These are phyloP conservation scores for Cydia splendana DNA, from an alignment of 1,140 invertebrate species.

Conservation along the genomic window DNA sequence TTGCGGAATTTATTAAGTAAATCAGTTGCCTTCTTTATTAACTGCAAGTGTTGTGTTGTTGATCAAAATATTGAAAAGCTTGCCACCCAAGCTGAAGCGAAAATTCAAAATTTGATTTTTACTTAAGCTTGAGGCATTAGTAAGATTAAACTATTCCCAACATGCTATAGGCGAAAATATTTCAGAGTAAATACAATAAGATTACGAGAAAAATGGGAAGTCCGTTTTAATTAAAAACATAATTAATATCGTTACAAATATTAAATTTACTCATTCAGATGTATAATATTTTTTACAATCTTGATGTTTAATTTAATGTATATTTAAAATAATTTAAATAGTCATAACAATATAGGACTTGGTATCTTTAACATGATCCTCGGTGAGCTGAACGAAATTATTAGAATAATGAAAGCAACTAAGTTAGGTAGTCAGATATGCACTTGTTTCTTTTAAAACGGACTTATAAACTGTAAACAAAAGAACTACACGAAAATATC, in stretches of 20 bases:
- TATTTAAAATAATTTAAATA: neutral
- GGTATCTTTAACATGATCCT: neutral
- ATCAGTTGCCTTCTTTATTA: neutral
- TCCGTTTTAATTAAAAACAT: neutral
- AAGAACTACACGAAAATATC: neutral
- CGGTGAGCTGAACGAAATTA: neutral
- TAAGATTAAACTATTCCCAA: neutral
- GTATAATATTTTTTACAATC: neutral
- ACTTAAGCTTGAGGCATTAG: constrained; percentile 2
- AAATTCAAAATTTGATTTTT: constrained; percentile 6
- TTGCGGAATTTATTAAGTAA: neutral
- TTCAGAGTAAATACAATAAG: neutral
- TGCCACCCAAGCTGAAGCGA: constrained; percentile 11
- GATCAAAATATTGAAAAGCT: neutral
- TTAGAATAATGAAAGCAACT: neutral
- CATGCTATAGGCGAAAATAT: neutral
- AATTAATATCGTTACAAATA: neutral
- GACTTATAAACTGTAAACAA: neutral
- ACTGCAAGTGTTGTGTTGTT: constrained; percentile 4
- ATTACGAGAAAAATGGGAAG: neutral
- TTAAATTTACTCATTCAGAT: neutral
- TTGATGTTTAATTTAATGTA: neutral
- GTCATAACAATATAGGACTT: neutral
- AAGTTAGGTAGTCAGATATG: neutral
- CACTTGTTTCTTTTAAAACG: neutral